Evolutionary conservation across 1,140 invertebrate species (phyloP), one percentile per base, ranked within the genome.

Genomic region (Drosophila bipectinata): DNA sequence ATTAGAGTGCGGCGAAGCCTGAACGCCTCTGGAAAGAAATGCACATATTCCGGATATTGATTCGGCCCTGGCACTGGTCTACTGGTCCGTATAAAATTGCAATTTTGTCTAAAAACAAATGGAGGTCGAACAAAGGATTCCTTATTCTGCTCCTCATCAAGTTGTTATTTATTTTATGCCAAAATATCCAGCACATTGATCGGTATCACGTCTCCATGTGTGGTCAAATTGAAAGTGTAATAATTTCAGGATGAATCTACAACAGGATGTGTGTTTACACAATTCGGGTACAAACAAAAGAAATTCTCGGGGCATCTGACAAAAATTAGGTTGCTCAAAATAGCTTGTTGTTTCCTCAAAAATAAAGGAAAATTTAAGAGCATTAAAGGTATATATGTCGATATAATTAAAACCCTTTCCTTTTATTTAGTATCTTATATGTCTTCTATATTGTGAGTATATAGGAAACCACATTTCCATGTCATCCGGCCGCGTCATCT

Each of bases 181-280:
- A 4, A 41, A 21, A 45, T 28, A 10, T 2, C 32, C 14, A 18
- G 15, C 14, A 30, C n/a, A 28, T 62, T 37, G 58, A 63, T 66
- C 6, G 45, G 26, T 49, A 63, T 49, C 58, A 30, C 6, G 18
- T 10, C 6, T 30, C 34, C 10, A 34, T 62, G 14, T 48, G 3
- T 8, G 8, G 12, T 5, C 28, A 21, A 59, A 24, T 28, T 34
- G 0, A 47, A 47, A 47, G 5, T 34, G 14, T 9, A 47, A 47
- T 34, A 7, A 28, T 14, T 14, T 55, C 18, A 3, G 9, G 14
- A 37, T 14, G 8, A n/a, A 6, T 6, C 5, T 28, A 6, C 1
- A 28, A 28, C 26, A 28, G 26, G 26, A 6, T 28, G 52, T 9
- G 12, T 21, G 7, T 51, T 39, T 12, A 0, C n/a, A 2, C 9